A percentile compares a stretch with the other conserved stretches of the same genome.
Evolutionary conservation across 2,113 vertebrate genomes (phyloP).

Genomic region (Neodon shergylaensis): DNA sequence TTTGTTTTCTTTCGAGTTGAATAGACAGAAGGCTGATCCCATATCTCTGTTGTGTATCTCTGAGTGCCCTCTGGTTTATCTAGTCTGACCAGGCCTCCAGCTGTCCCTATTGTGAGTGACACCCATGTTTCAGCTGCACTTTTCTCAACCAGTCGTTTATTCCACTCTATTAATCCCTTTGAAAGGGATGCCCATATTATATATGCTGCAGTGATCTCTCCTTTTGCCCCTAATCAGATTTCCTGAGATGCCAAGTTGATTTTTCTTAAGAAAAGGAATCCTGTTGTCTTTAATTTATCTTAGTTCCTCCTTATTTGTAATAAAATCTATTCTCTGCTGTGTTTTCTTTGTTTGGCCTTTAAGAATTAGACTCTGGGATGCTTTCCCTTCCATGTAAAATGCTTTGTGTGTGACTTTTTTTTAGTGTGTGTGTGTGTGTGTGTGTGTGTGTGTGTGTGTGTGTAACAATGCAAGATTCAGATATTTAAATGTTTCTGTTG

Average conservation of each 20-base stretch:
- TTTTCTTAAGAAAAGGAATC: not conserved
- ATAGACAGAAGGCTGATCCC: not conserved
- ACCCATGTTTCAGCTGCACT: slow-evolving; percentile 74
- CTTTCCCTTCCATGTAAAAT: slow-evolving; percentile 22
- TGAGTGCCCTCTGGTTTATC: slow-evolving; percentile 69
- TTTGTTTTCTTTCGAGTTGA: not conserved
- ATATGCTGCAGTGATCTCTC: slow-evolving; percentile 39
- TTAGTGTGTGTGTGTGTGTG: not conserved
- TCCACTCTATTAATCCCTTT: slow-evolving; percentile 76
- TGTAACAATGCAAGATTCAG: not conserved
- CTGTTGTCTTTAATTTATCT: slow-evolving; percentile 17
- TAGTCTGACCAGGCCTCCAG: slow-evolving; percentile 68
- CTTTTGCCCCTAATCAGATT: slow-evolving; percentile 60
- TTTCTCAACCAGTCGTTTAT: slow-evolving; percentile 74
- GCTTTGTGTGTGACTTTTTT: not conserved
- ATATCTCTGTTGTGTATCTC: slow-evolving; percentile 55
- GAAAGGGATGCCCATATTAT: slow-evolving; percentile 48
- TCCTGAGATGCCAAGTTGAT: slow-evolving; percentile 12
- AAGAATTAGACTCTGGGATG: not conserved
- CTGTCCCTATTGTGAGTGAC: slow-evolving; percentile 74
- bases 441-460: not conserved
- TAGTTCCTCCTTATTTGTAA: slow-evolving; percentile 34
- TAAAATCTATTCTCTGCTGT: not conserved
- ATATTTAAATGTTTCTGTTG: slow-evolving; percentile 51
- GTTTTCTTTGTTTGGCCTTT: not conserved